Base-by-base conservation (phyloP, 2,888 invertebrate genomes). In the Phania funesta region DNA sequence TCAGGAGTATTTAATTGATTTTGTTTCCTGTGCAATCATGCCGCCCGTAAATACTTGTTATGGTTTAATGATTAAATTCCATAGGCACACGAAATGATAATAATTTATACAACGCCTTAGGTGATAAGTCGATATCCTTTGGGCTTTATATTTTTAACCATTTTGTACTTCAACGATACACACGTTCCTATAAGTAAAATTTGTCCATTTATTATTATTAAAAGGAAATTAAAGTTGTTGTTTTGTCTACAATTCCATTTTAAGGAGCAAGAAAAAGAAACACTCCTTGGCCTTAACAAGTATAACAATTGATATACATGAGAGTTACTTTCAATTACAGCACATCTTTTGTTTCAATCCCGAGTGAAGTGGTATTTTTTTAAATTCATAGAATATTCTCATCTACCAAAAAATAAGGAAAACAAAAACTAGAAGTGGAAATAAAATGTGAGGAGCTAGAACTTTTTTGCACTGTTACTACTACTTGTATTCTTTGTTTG, bases 241-340 rank as follows among this genome's bases (percentile, higher is more conserved):
- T 50, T 58, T 13, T 16, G 13, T 16, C 48, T 48, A 6, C 22
- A 58, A 26, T 56, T 41, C 48, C 24, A 35, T 77, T 62, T 24
- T 13, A 64, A n/a, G 46, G 22, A 41, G 62, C 44, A 44, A 58
- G 29, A 65, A 58, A 41, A 22, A 35, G 20, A 7, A 35, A 41
- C 35, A 68, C 75, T 58, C 50, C 70, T 75, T 67, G 77, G 60
- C 68, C 70, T 65, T 80, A 65, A 71, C 44, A 76, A 52, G 73
- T 52, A 67, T 70, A 77, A 82, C 70, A 83, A 84, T 73, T 82
- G 77, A 76, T 79, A 68, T 52, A 68, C 79, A 81, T 83, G 65
- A 84, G 75, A 87, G 87, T 87, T 86, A 87, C 87, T 88, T 88
- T 88, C 87, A 88, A 88, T 87, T 87, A 88, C 85, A 85, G 77